Conservation (phyloP, 2,888 invertebrate species). For the Liposcelis brunnea region DNA sequence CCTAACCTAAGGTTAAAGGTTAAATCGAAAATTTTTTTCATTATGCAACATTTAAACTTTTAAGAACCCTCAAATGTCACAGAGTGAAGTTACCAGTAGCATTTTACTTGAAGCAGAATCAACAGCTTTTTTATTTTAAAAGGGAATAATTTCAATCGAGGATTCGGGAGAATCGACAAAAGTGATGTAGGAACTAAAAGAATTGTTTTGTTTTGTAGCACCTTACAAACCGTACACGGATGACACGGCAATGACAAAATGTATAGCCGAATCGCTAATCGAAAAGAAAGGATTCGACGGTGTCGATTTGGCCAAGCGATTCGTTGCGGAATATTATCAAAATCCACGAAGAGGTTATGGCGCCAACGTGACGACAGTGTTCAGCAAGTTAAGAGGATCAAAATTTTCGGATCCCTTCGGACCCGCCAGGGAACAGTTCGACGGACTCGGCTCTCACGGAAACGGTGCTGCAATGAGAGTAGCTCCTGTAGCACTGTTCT, state of each 20-base stretch:
- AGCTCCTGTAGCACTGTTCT: conserved; percentile 45
- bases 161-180: too few relatives aligned
- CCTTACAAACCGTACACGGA: conserved; percentile 36
- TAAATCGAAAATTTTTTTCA: too few relatives aligned
- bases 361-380: conserved; percentile 35
- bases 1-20: too few relatives aligned
- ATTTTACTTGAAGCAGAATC: too few relatives aligned
- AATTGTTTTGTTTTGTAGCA: conserved; percentile 13
- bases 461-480: conserved; percentile 64
- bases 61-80: too few relatives aligned
- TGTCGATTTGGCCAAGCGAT: conserved; percentile 41
- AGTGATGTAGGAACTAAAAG: too few relatives aligned
- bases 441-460: conserved; percentile 53
- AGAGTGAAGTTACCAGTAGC: too few relatives aligned
- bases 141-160: too few relatives aligned
- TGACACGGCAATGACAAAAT: conserved; percentile 52
- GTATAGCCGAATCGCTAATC: conserved; percentile 41
- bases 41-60: too few relatives aligned
- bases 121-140: too few relatives aligned
- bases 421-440: conserved; percentile 47
- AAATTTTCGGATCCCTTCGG: conserved; percentile 38
- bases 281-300: conserved; percentile 35
- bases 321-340: conserved; percentile 41
- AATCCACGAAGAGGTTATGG: conserved; percentile 51
- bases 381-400: conserved; percentile 31